Conservation (phyloP, 2,797 vertebrate species). For the Danio choprae region DNA sequence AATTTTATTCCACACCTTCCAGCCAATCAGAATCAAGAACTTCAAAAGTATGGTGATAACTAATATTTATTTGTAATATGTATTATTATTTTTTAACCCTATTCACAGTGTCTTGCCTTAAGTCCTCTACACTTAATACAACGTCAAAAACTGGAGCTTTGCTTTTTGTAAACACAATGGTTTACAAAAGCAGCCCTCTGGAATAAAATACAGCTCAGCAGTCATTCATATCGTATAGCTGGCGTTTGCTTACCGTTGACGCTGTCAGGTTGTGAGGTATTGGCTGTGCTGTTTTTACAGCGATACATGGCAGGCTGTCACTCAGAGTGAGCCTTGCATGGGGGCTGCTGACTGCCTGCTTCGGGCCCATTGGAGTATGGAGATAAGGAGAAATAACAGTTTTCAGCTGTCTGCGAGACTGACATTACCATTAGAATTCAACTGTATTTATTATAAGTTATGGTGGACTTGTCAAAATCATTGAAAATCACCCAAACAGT, state of each 20-base stretch:
- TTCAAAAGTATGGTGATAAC: too few relatives aligned
- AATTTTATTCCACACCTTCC: too few relatives aligned
- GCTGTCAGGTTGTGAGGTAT: conserved; percentile 45
- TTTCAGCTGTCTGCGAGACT: conserved; percentile 48
- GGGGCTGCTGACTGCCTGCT: conserved; percentile 35
- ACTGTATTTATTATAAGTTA: conserved; percentile 24
- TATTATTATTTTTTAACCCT: too few relatives aligned
- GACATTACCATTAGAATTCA: conserved; percentile 45
- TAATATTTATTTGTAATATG: too few relatives aligned
- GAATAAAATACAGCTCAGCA: conserved; percentile 40
- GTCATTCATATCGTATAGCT: conserved; percentile 36
- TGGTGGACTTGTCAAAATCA: conserved; percentile 34
- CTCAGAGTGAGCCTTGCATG: conserved; percentile 34
- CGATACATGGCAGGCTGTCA: conserved; percentile 47
- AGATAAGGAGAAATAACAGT: conserved; percentile 36
- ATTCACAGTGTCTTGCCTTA: neutral
- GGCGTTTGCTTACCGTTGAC: conserved; percentile 43
- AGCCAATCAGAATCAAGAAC: too few relatives aligned
- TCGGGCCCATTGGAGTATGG: conserved; percentile 44
- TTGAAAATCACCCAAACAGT: conserved; percentile 30
- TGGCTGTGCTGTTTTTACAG: conserved; percentile 50
- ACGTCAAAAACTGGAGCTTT: conserved; percentile 17
- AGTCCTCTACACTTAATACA: neutral
- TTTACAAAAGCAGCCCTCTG: conserved; percentile 14
- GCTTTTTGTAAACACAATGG: conserved; percentile 25